Evolutionary conservation across 30 jellyfish, hydroid and myxozoan species (phyloP), one percentile per base, ranked within the genome.

Genomic region (Aurelia aurita): DNA sequence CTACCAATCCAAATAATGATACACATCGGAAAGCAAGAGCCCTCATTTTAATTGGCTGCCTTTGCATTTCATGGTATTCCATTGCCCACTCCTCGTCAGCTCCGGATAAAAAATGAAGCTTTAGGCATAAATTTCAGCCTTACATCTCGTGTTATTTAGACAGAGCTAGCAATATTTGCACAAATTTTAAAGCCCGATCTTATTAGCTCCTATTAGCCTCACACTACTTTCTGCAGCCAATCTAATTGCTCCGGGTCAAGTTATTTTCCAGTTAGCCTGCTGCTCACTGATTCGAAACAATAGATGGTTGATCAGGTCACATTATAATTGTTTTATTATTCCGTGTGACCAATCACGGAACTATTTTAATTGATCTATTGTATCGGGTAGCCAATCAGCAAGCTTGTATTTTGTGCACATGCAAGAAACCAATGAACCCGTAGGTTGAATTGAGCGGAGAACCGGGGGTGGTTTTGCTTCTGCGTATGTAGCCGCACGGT

Each of bases 1-100:
- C 9, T 2, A 77, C 57, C 85, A 86, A 64, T 5, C 97, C 98
- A 1, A 92, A 55, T 60, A 92, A 72, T 16, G 98, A 92, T 21
- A 92, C 59, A 11, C 81, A 77, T 69, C 97, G 72, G 5, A 92
- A 31, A 16, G 90, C 84, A 32, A 87, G 65, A 1, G 92, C 86
- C 15, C 92, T 96, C 90, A 84, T 84, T 15, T 61, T 73, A 12
- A 25, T 35, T 21, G 89, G 67, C 80, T 62, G 63, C 23, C 29
- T 61, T 43, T 65, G 75, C 75, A 74, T 64, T 18, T 74, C 73
- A 57, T 46, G 67, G 23, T 61, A 63, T 27, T 74, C 86, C 86
- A 74, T 74, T 58, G 43, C 75, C 35, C 12, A 58, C 43, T 8
- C 34, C 15, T 61, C 74, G 45, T 57, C 75, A 54, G 34, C 23